Base-by-base conservation (phyloP, 2,797 vertebrate genomes). In the Podargus strigoides region DNA sequence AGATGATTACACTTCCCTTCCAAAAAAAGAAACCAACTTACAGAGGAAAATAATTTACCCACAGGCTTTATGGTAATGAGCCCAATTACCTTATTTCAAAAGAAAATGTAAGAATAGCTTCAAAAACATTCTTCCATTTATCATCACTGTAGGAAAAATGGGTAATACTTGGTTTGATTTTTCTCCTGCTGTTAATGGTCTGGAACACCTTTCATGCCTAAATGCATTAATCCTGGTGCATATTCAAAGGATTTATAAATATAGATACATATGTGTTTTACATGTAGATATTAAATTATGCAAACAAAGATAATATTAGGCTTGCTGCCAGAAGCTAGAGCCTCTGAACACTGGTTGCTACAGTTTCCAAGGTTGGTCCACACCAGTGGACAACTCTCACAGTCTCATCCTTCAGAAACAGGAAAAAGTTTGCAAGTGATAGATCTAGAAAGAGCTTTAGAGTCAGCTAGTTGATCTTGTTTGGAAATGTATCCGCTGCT, bases 31-130 rank as follows among this genome's bases (percentile, higher is more conserved):
- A 92, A 87, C 14, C 8, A 46, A 3, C 50, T 88, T 66, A 36
- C 52, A 89, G 85, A 93, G 44, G 81, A 93, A 92, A 96, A 90
- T 56, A 79, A 67, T 89, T 97, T 92, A 74, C 74, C 83, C 6
- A 1, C 89, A 93, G 85, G 94, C 62, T 89, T 94, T 94, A 95
- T 97, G 92, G 49, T 83, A 95, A 96, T 94, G 87, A 96, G 85
- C 32, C 41, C 52, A 96, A 95, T 95, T 96, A 94, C 85, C 81
- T 85, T 93, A 76, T 96, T 96, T 96, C 91, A 92, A 92, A 94
- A 92, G 89, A 92, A 94, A 94, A 82, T 28, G 32, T n/a, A 90
- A 95, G 93, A 96, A 89, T 74, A 90, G 49, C 93, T 95, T 95
- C 76, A 90, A 91, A 95, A 93, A 44, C 34, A 26, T 85, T 63